Evolutionary conservation across 2,888 invertebrate species (phyloP).

Genomic region (Amphipyra berbera): DNA sequence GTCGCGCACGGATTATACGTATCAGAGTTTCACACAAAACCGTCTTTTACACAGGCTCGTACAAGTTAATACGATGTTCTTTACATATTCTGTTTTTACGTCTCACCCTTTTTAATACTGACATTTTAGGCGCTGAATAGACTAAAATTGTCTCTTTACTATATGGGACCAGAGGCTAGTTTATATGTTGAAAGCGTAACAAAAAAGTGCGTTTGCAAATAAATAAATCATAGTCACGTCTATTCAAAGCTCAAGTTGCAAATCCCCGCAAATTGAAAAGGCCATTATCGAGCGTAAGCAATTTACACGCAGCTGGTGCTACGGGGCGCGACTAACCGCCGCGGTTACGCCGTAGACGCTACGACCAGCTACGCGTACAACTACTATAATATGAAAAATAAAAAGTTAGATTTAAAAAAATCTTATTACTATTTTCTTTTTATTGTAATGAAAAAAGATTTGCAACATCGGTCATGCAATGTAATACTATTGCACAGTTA

Average conservation of each 20-base stretch:
- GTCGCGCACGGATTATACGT: slow-evolving; percentile 84
- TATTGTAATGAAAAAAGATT: neutral
- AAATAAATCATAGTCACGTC: slow-evolving; percentile 64
- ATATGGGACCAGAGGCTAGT: slow-evolving; percentile 7
- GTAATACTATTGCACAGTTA: too few relatives aligned
- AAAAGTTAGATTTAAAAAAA: neutral
- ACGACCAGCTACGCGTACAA: slow-evolving; percentile 33
- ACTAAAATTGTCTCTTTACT: neutral
- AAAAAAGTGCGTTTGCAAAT: slow-evolving; percentile 40
- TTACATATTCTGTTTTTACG: slow-evolving; percentile 46
- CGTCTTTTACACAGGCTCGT: slow-evolving; percentile 45
- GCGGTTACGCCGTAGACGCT: slow-evolving; percentile 60
- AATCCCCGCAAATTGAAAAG: slow-evolving; percentile 88
- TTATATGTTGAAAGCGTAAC: neutral
- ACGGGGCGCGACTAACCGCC: slow-evolving; percentile 63
- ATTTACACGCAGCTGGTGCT: slow-evolving; percentile 88
- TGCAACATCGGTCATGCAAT: too few relatives aligned
- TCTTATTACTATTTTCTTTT: neutral
- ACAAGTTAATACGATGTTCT: slow-evolving; percentile 50
- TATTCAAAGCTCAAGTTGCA: slow-evolving; percentile 75
- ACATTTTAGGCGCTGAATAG: slow-evolving; percentile 5
- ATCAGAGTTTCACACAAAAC: slow-evolving; percentile 76
- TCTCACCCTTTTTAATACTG: slow-evolving; percentile 10
- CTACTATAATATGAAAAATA: neutral
- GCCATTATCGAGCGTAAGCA: slow-evolving; percentile 88